A percentile compares a stretch with the other conserved stretches of the same genome.
These are phyloP conservation scores for Meda fulgida DNA, from an alignment of 2,797 vertebrate genomes.

Conservation along the genomic window DNA sequence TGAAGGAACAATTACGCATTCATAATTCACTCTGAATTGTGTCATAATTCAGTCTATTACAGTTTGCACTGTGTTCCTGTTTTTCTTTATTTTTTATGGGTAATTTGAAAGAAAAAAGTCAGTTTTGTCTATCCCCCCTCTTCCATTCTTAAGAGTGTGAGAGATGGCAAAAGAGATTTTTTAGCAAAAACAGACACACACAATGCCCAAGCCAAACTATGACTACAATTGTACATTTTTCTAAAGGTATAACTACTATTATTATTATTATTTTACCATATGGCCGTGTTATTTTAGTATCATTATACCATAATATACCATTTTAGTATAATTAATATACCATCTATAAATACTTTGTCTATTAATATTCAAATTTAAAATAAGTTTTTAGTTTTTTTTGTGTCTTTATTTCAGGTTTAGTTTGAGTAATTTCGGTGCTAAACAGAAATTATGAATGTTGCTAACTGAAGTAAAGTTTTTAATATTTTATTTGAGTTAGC, in stretches of 20 bases:
- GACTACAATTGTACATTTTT: not conserved
- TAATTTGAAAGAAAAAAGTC: not conserved
- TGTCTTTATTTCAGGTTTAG: no score
- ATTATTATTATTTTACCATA: not conserved
- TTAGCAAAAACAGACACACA: not conserved
- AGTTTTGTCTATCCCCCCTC: not conserved
- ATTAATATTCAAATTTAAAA: no score
- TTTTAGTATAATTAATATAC: conserved; percentile 1
- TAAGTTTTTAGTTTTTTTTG: no score
- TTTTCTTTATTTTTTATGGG: not conserved
- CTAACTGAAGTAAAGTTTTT: no score
- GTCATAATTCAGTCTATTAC: conserved; percentile 5
- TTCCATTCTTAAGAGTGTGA: not conserved
- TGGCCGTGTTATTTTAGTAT: not conserved
- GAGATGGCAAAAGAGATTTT: not conserved
- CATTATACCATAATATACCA: not conserved
- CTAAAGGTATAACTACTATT: not conserved
- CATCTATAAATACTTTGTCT: not conserved
- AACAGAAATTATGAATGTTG: no score
- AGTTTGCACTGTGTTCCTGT: not conserved
- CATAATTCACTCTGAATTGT: conserved; percentile 1
- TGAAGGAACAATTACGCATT: not conserved
- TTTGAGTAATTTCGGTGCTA: no score
- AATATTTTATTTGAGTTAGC: no score
- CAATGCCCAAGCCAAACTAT: not conserved